Conservation (phyloP, 2,113 vertebrate species). For the Ceyx cyanopectus region DNA sequence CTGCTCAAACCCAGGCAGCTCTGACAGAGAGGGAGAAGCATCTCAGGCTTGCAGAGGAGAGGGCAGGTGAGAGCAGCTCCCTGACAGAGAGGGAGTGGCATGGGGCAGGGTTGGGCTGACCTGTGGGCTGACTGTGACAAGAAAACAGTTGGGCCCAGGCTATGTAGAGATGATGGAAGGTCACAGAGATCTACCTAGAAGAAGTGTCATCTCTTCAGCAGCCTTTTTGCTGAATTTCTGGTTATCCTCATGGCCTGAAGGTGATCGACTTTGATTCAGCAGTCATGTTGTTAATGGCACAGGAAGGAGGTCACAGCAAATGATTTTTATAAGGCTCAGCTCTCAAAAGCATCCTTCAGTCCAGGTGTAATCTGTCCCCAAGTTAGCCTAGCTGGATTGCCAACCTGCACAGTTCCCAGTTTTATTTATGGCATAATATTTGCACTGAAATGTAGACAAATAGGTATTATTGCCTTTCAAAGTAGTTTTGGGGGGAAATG, state of each 20-base stretch:
- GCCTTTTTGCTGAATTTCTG: not conserved
- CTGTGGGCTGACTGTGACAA: not conserved
- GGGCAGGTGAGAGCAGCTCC: not conserved
- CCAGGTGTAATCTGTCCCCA: not conserved
- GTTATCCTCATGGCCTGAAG: not conserved
- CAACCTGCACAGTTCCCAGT: not conserved
- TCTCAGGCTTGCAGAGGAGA: not conserved
- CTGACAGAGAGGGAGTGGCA: not conserved
- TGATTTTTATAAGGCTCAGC: not conserved
- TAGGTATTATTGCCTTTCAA: not conserved
- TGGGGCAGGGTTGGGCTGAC: not conserved
- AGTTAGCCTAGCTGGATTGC: not conserved
- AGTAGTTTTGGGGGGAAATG: not conserved
- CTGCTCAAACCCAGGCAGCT: not conserved
- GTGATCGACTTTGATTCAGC: not conserved
- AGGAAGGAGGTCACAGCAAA: not conserved
- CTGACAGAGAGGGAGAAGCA: not conserved
- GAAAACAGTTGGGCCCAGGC: not conserved
- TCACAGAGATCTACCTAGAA: not conserved
- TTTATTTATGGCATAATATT: not conserved
- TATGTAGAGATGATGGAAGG: fast-evolving
- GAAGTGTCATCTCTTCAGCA: not conserved
- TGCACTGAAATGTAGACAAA: not conserved
- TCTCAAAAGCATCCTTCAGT: not conserved
- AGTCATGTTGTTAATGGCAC: not conserved